Percentiles rank a stretch among this genome's conserved stretches.
Conservation (phyloP, 2,113 vertebrate genomes). For the Xenopus borealis region DNA sequence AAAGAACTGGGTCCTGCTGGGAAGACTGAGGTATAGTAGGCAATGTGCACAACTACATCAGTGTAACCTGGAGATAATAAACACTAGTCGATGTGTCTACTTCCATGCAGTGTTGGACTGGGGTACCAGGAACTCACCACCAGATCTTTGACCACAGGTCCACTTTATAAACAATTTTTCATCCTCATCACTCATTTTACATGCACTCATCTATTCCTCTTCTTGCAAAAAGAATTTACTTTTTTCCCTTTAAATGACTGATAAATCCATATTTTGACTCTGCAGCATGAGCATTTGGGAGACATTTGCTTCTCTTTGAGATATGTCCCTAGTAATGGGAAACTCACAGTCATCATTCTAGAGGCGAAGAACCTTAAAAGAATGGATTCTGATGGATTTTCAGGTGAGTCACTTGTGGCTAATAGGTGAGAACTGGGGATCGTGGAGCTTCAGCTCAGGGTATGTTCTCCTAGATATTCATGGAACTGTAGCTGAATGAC, state of each 20-base stretch:
- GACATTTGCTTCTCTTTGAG: conserved; percentile 84
- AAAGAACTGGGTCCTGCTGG: conserved; percentile 62
- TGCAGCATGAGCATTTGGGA: conserved; percentile 73
- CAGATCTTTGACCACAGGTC: too few species aligned
- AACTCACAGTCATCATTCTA: conserved; percentile 79
- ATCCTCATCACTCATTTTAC: too few species aligned
- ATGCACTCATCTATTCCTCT: too few species aligned
- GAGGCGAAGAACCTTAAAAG: conserved; percentile 81
- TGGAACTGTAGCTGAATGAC: too few species aligned
- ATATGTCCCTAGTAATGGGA: conserved; percentile 73
- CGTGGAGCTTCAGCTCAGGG: too few species aligned
- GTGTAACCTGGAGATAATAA: background rate
- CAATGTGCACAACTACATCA: background rate
- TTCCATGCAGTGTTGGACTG: too few species aligned
- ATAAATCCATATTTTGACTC: background rate
- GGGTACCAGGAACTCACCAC: too few species aligned
- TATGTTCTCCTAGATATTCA: too few species aligned
- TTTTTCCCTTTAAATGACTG: too few species aligned
- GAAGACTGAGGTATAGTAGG: conserved; percentile 65
- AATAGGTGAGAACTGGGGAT: too few species aligned
- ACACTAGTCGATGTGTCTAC: background rate
- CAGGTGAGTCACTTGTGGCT: conserved; percentile 63
- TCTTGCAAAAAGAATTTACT: background rate
- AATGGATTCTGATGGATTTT: conserved; percentile 72
- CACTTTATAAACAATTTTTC: too few species aligned